phyloP scores from a whole-genome alignment of 1,140 invertebrate species.

The Wasmannia auropunctata region DNA sequence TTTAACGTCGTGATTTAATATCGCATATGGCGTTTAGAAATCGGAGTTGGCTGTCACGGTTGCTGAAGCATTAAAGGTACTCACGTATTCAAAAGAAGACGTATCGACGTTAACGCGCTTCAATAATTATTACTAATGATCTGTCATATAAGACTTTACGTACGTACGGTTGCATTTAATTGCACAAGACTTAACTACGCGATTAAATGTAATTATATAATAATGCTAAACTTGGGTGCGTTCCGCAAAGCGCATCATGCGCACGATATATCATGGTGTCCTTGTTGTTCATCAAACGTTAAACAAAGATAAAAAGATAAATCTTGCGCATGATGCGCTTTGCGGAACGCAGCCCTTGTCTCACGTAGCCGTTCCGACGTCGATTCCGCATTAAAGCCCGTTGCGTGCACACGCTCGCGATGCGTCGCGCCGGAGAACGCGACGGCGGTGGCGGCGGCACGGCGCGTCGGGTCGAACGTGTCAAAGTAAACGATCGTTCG shows the following conservation, averaged over 20 bases:
- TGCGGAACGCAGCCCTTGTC: too few species aligned
- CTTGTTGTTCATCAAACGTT: too few species aligned
- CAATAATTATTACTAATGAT: not conserved
- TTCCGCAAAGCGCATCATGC: too few species aligned
- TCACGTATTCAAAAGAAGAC: not conserved
- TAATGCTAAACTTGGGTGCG: too few species aligned
- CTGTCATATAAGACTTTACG: not conserved
- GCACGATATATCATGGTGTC: too few species aligned
- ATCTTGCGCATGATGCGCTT: too few species aligned
- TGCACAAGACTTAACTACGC: not conserved
- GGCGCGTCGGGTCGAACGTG: slow-evolving; percentile 21
- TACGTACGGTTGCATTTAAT: not conserved
- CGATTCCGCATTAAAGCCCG: not conserved
- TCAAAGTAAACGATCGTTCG: slow-evolving; percentile 50
- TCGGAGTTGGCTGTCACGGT: not conserved
- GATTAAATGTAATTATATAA: not conserved
- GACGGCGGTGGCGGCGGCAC: not conserved
- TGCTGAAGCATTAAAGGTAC: not conserved
- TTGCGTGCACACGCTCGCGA: not conserved
- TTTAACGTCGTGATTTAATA: not conserved
- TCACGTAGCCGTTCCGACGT: not conserved
- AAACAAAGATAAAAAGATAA: too few species aligned
- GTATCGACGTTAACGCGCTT: not conserved
- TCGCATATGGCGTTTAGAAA: not conserved
- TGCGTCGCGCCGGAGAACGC: not conserved